Percentiles rank a stretch among this genome's conserved stretches.
phyloP scores from a whole-genome alignment of 2,888 invertebrate genomes.

The Blera fallax region DNA sequence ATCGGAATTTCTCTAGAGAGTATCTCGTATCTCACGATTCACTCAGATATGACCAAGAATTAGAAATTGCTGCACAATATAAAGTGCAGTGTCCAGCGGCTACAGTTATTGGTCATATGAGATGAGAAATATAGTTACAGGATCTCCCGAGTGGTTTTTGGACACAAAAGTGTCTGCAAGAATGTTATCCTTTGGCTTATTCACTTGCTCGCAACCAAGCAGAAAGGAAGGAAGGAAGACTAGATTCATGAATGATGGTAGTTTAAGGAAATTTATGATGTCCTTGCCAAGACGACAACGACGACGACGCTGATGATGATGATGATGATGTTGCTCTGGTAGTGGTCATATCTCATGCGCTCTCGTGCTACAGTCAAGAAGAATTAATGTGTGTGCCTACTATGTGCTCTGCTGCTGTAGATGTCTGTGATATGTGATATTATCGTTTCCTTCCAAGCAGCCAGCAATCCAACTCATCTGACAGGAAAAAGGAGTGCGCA shows the following conservation, averaged over 20 bases:
- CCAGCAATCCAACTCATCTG: neutral
- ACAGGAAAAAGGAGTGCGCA: neutral
- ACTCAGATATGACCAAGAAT: neutral
- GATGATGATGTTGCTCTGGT: neutral
- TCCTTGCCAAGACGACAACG: constrained; percentile 18
- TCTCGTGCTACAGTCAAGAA: neutral
- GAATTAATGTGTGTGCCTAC: constrained; percentile 34
- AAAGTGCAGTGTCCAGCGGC: neutral
- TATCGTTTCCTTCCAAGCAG: constrained; percentile 18
- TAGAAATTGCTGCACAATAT: neutral
- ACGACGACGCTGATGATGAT: neutral
- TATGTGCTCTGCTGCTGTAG: neutral
- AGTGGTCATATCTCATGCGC: neutral
- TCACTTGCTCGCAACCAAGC: constrained; percentile 11
- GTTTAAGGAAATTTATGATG: constrained; percentile 59
- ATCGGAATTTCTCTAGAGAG: neutral
- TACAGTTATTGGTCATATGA: constrained; percentile 40
- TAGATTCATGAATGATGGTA: constrained; percentile 60
- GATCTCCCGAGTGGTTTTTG: constrained; percentile 6
- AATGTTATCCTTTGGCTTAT: constrained; percentile 14
- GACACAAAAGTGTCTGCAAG: constrained; percentile 18
- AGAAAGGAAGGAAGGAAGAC: constrained; percentile 20
- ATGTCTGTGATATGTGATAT: constrained; percentile 22
- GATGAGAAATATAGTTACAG: constrained; percentile 6
- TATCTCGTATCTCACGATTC: neutral